A percentile compares a stretch with the other conserved stretches of the same genome.
These are phyloP conservation scores for Agrotis segetum DNA, from an alignment of 2,888 invertebrate genomes.

Conservation along the genomic window DNA sequence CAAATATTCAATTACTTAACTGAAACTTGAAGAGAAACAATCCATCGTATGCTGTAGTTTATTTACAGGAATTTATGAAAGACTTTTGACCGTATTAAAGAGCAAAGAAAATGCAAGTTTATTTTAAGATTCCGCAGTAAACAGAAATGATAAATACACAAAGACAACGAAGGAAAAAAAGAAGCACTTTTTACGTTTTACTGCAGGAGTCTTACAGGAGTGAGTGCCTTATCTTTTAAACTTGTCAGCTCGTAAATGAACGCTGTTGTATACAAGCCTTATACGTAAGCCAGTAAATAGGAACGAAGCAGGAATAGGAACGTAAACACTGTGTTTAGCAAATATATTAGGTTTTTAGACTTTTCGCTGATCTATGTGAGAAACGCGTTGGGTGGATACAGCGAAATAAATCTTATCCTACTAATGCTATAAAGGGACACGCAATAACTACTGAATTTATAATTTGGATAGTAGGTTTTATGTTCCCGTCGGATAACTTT, in stretches of 20 bases:
- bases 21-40: conserved; percentile 14
- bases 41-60: conserved; percentile 4
- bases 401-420: not conserved
- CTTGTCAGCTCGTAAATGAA: conserved; percentile 50
- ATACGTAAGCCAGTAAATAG: conserved; percentile 37
- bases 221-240: conserved; percentile 51
- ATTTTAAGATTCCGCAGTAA: conserved; percentile 24
- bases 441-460: no score
- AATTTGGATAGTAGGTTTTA: no score
- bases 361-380: not conserved
- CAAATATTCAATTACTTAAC: conserved; percentile 19
- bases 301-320: conserved; percentile 8
- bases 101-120: not conserved
- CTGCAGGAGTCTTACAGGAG: conserved; percentile 24
- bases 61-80: not conserved
- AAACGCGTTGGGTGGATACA: no score
- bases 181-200: conserved; percentile 21
- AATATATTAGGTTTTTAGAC: not conserved
- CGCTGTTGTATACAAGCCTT: conserved; percentile 33
- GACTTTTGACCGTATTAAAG: not conserved
- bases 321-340: conserved; percentile 1
- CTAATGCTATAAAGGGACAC: no score
- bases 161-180: conserved; percentile 35
- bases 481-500: no score
- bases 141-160: conserved; percentile 49